Percentiles rank a stretch among this genome's conserved stretches.
Evolutionary conservation across 2,888 invertebrate species (phyloP).

Genomic region (Ochlodes sylvanus): DNA sequence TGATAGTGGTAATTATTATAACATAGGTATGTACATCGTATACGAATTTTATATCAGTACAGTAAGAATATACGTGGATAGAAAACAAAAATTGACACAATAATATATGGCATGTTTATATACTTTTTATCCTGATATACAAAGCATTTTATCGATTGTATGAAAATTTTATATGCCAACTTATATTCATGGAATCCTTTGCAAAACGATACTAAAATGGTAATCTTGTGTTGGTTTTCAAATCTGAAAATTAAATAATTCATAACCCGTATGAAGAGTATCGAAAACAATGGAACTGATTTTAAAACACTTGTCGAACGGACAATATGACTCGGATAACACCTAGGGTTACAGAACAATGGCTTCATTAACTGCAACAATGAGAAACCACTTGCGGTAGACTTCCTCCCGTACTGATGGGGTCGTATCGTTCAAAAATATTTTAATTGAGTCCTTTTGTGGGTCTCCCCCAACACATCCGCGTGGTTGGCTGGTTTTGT

Average conservation of each 20-base stretch:
- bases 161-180: constrained; percentile 17
- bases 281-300: constrained; percentile 59
- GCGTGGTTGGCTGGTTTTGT: constrained; percentile 27
- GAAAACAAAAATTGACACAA: too few relatives aligned
- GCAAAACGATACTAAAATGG: constrained; percentile 2
- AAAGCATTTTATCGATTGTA: constrained; percentile 10
- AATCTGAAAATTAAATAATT: constrained; percentile 31
- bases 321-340: constrained; percentile 72
- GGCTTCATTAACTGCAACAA: constrained; percentile 74
- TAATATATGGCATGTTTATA: too few relatives aligned
- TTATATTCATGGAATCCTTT: constrained; percentile 12
- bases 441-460: constrained; percentile 59
- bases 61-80: too few relatives aligned
- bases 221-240: constrained; percentile 24
- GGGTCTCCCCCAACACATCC: constrained; percentile 11
- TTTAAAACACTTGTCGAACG: constrained; percentile 64
- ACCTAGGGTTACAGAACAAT: constrained; percentile 69
- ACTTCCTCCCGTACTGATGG: constrained; percentile 41
- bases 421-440: constrained; percentile 58
- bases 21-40: too few relatives aligned
- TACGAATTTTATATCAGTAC: too few relatives aligned
- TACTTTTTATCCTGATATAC: constrained; percentile 5
- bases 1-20: too few relatives aligned
- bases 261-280: constrained; percentile 17
- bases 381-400: constrained; percentile 61